Evolutionary conservation across 1,140 invertebrate species (phyloP).

Genomic region (Phenacoccus solenopsis): DNA sequence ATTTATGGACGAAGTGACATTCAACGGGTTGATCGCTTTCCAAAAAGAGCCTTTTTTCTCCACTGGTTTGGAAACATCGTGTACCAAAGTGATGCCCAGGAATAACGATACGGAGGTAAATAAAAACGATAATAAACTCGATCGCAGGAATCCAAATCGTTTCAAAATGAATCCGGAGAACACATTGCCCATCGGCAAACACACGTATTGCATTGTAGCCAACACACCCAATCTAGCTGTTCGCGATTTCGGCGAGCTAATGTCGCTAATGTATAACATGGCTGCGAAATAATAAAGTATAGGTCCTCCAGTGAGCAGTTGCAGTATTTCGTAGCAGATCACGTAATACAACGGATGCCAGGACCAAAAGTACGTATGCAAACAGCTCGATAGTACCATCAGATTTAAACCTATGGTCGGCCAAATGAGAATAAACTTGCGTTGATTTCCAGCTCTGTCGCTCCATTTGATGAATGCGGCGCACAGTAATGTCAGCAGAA

Average conservation of each 20-base stretch:
- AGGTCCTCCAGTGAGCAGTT: not conserved
- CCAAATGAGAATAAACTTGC: not conserved
- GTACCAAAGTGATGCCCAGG: not conserved
- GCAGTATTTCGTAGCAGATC: not conserved
- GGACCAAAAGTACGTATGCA: not conserved
- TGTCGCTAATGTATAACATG: not conserved
- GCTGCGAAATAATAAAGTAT: not conserved
- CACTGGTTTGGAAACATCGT: not conserved
- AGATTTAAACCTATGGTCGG: not conserved
- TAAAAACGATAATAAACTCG: not conserved
- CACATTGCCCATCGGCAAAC: not conserved
- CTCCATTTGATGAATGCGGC: not conserved
- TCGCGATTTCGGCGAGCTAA: not conserved
- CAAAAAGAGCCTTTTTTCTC: not conserved
- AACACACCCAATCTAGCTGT: not conserved
- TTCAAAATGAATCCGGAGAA: not conserved
- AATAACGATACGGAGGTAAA: not conserved
- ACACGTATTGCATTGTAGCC: not conserved
- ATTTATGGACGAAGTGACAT: not conserved
- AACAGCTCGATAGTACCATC: not conserved
- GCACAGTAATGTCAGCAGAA: not conserved
- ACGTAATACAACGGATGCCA: not conserved
- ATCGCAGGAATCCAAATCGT: not conserved
- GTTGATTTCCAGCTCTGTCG: not conserved
- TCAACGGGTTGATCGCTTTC: not conserved